Evolutionary conservation across 2,797 vertebrate species (phyloP).

Genomic region (Acipenser ruthenus): DNA sequence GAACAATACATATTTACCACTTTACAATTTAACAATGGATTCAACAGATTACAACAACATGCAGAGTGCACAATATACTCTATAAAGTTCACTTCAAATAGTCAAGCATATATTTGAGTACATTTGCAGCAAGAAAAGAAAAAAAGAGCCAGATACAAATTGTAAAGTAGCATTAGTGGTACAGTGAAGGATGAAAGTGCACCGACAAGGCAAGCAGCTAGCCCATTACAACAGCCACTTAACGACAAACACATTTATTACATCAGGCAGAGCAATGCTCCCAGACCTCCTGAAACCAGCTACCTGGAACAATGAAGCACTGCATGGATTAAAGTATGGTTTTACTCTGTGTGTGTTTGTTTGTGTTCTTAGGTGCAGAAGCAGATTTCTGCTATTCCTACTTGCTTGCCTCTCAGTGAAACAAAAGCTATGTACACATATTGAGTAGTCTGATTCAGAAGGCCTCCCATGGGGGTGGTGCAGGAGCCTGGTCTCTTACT

Average conservation of each 20-base stretch:
- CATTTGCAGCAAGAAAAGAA: not conserved
- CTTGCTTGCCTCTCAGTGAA: constrained; percentile 31
- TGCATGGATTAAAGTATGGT: constrained; percentile 25
- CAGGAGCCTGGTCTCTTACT: constrained; percentile 48
- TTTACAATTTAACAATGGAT: no score
- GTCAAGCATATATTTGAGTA: no score
- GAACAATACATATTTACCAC: no score
- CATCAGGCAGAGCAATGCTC: constrained; percentile 43
- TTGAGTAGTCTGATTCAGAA: constrained; percentile 49
- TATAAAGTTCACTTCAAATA: no score
- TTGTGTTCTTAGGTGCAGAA: no score
- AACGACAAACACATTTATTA: constrained; percentile 81
- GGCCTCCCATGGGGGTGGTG: constrained; percentile 42
- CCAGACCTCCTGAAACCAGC: constrained; percentile 33
- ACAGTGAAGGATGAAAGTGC: constrained; percentile 79
- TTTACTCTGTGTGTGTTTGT: no score
- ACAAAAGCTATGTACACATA: constrained; percentile 43
- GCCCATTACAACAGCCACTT: constrained; percentile 73
- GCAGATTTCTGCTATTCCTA: no score
- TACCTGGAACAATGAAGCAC: constrained; percentile 52
- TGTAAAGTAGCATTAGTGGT: constrained; percentile 55
- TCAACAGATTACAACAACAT: no score
- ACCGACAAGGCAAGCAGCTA: constrained; percentile 72
- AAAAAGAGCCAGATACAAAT: constrained; percentile 63
- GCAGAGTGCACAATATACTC: no score